Percentiles rank a stretch among this genome's conserved stretches.
Conservation (phyloP, 2,888 invertebrate genomes). For the Fragum fragum region DNA sequence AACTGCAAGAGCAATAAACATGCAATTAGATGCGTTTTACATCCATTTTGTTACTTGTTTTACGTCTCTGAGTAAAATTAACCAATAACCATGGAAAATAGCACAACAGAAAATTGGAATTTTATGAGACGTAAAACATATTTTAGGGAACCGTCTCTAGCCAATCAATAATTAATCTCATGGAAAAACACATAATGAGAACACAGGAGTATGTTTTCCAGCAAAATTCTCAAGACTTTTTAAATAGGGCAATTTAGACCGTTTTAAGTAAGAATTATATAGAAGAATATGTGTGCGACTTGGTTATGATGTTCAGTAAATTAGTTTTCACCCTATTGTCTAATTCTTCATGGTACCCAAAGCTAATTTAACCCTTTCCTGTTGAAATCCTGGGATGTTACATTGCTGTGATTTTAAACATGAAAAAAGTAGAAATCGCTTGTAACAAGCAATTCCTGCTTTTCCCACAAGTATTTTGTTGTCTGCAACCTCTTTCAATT, state of each 20-base stretch:
- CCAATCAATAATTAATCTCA: slow-evolving; percentile 64
- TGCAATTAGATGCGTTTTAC: background rate
- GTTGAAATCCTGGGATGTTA: no score
- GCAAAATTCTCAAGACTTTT: slow-evolving; percentile 14
- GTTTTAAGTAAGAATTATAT: background rate
- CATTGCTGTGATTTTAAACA: no score
- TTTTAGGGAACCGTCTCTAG: slow-evolving; percentile 40
- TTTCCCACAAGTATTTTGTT: no score
- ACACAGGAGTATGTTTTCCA: background rate
- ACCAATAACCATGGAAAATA: slow-evolving; percentile 23
- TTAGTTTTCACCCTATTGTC: no score
- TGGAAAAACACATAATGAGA: slow-evolving; percentile 27
- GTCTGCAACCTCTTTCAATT: no score
- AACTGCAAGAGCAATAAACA: background rate
- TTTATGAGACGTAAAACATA: slow-evolving; percentile 63
- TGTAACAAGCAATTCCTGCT: no score
- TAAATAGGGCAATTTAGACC: background rate
- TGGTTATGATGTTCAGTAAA: no score
- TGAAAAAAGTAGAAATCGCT: no score
- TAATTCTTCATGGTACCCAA: no score
- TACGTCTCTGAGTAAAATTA: slow-evolving; percentile 24
- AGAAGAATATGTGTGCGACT: no score
- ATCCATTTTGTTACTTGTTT: slow-evolving; percentile 21
- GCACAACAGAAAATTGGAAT: slow-evolving; percentile 50
- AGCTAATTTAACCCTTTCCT: no score